phyloP scores from a whole-genome alignment of 2,797 vertebrate species.

The Cirrhinus mrigala region DNA sequence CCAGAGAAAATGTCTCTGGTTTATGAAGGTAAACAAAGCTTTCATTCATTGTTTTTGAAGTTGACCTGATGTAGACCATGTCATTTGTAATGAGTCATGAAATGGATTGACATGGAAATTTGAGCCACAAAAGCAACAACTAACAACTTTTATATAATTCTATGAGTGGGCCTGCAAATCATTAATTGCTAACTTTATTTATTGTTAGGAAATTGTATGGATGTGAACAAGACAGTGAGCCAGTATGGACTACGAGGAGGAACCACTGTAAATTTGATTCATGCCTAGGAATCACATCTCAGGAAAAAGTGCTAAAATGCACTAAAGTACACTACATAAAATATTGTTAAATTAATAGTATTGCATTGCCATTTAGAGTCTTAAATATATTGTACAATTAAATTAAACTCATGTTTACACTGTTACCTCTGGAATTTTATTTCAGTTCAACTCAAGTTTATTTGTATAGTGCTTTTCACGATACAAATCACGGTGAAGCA shows the following conservation, averaged over 20 bases:
- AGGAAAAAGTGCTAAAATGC: not conserved
- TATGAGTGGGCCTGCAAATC: not conserved
- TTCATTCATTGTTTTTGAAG: not conserved
- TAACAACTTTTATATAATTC: not conserved
- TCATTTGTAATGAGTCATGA: not conserved
- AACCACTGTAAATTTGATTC: not conserved
- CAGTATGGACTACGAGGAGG: slow-evolving; percentile 31
- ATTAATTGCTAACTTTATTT: not conserved
- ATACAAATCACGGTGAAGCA: too few species aligned
- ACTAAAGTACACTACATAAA: not conserved
- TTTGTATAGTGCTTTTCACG: too few species aligned
- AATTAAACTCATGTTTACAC: not conserved
- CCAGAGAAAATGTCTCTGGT: slow-evolving; percentile 42
- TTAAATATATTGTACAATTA: not conserved
- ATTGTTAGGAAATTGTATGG: not conserved
- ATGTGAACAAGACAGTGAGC: not conserved
- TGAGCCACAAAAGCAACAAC: not conserved
- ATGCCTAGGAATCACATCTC: not conserved
- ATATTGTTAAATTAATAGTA: not conserved
- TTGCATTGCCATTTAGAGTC: not conserved
- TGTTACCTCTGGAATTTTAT: too few species aligned
- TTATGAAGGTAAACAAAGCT: slow-evolving; percentile 21
- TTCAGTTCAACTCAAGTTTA: too few species aligned
- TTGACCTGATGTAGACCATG: not conserved
- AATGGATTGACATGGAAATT: not conserved